phyloP scores from a whole-genome alignment of 2,113 vertebrate species.

The Ornithorhynchus anatinus region DNA sequence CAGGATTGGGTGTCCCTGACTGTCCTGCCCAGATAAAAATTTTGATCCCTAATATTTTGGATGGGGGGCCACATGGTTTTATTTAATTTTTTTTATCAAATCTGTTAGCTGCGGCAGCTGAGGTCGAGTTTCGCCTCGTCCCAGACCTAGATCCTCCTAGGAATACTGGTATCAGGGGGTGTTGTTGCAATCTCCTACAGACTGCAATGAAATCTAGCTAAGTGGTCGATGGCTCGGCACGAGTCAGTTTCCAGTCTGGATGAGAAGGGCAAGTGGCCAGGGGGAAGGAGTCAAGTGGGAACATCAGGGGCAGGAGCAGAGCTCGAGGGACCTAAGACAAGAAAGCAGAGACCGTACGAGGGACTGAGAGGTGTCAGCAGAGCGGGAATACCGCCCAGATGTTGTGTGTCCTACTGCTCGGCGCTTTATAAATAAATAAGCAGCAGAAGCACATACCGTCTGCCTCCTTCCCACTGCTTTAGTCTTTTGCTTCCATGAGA shows the following conservation, averaged over 20 bases:
- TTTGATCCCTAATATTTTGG: not conserved
- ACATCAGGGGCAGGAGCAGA: not conserved
- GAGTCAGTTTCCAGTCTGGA: not conserved
- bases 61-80: not conserved
- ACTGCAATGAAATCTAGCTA: not conserved
- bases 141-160: too few species aligned
- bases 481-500: not conserved
- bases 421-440: slow-evolving; percentile 24
- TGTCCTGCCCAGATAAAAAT: not conserved
- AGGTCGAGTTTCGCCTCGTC: too few species aligned
- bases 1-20: not conserved
- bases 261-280: not conserved
- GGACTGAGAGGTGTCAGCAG: not conserved
- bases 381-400: not conserved
- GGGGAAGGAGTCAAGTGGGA: not conserved
- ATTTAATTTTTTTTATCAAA: too few species aligned
- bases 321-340: not conserved
- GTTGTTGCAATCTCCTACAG: not conserved
- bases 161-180: too few species aligned
- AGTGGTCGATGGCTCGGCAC: not conserved
- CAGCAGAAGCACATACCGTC: not conserved
- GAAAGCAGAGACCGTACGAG: not conserved
- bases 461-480: not conserved
- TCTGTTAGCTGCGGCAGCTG: too few species aligned
- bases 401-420: not conserved